A percentile compares a stretch with the other conserved stretches of the same genome.
Conservation (phyloP, 2,797 vertebrate species). For the Sebastes itinus region DNA sequence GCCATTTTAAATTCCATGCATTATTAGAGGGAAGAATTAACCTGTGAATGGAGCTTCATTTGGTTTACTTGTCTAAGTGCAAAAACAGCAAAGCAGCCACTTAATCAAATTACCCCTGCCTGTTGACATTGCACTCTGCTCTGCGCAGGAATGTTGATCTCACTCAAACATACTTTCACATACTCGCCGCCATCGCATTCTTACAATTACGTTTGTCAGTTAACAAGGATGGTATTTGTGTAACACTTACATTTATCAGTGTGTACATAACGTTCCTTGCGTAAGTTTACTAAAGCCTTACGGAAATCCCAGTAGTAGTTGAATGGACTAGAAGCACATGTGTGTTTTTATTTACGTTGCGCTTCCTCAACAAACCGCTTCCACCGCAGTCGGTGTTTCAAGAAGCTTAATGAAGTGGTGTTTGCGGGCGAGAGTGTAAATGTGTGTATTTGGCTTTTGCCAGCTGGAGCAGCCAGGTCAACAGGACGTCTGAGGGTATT, state of each 20-base stretch:
- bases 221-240: slow-evolving; percentile 45
- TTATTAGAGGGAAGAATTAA: slow-evolving; percentile 20
- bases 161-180: slow-evolving; percentile 53
- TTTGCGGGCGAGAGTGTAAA: slow-evolving; percentile 34
- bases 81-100: slow-evolving; percentile 44
- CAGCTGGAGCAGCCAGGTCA: slow-evolving; percentile 56
- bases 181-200: slow-evolving; percentile 34
- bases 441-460: slow-evolving; percentile 47
- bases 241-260: slow-evolving; percentile 28
- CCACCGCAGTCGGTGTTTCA: neutral
- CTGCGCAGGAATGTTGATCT: slow-evolving; percentile 62
- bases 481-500: slow-evolving; percentile 36
- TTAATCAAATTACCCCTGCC: slow-evolving; percentile 51
- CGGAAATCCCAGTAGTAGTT: neutral
- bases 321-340: slow-evolving; percentile 3
- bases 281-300: slow-evolving; percentile 28
- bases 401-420: slow-evolving; percentile 40
- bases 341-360: slow-evolving; percentile 44
- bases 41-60: slow-evolving; percentile 43
- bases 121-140: slow-evolving; percentile 61
- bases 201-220: slow-evolving; percentile 26
- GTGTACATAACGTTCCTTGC: slow-evolving; percentile 9
- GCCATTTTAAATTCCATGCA: slow-evolving; percentile 11
- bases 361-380: slow-evolving; percentile 17
- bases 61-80: slow-evolving; percentile 39